Evolutionary conservation across 2,113 vertebrate species (phyloP), one percentile per base, ranked within the genome.

Genomic region (Corythaixoides concolor): DNA sequence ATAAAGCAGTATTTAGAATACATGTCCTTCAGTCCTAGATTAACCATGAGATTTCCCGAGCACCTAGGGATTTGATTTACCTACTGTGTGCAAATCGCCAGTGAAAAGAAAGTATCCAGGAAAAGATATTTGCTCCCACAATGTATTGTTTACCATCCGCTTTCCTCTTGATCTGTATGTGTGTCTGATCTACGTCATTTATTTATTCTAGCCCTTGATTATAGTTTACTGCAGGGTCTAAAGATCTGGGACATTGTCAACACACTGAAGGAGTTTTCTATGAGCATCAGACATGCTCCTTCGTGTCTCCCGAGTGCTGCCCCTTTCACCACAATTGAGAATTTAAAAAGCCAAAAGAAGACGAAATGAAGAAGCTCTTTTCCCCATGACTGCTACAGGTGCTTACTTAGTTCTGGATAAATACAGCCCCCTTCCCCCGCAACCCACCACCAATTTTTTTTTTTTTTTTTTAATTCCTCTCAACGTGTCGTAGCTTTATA

Each of bases 401-500:
- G 97, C 97, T 98, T 94, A 76, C 96, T 97, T 94, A 63, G 84
- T 95, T 98, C 96, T 93, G 94, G 97, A 96, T 97, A 98, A 98
- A 97, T 69, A 92, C 94, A 96, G 93, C 53, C 45, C 56, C 88
- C 85, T 85, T 59, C 74, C 69, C 58, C 85, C 89, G n/a, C 76
- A 95, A 4, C 60, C 69, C 84, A 87, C 76, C 22, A 79, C 50
- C 53, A 62, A 66, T n/a, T n/a, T n/a, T 39, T 39, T 39, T 35
- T 49, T 82, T 90, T 90, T 85, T 91, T 96, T 95, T 96, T 90
- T 72, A 79, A 96, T 89, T 94, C 92, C 97, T 95, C 95, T 93
- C 96, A 97, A 97, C 91, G 80, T 96, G 98, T 98, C 73, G 97
- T 97, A 98, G 98, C 98, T 98, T 98, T 98, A 98, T 98, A 98